These are phyloP conservation scores for Pycnomerus fuliginosus DNA, from an alignment of 2,888 invertebrate species.

Conservation along the genomic window DNA sequence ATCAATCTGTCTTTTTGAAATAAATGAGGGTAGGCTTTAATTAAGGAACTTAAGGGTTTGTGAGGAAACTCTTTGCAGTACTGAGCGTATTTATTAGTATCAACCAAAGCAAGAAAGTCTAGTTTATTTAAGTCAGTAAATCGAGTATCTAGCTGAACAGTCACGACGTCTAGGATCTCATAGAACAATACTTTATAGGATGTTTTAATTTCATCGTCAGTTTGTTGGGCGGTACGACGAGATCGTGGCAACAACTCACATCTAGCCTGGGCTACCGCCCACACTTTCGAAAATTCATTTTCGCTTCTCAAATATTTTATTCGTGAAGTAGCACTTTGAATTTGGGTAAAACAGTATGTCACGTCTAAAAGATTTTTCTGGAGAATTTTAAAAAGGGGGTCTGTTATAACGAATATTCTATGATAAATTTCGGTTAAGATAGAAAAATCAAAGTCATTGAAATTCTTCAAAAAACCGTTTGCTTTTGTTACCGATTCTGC, in stretches of 20 bases:
- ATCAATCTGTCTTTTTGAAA: constrained; percentile 14
- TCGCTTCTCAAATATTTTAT: too few species aligned
- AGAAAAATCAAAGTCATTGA: constrained; percentile 1
- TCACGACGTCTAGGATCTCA: neutral
- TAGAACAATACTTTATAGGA: neutral
- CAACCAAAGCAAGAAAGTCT: constrained; percentile 17
- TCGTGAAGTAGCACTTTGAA: too few species aligned
- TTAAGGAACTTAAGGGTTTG: constrained; percentile 8
- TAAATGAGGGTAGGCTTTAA: constrained; percentile 12
- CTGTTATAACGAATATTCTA: too few species aligned
- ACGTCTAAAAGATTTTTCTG: too few species aligned
- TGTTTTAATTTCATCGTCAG: too few species aligned
- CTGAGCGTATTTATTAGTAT: constrained; percentile 10
- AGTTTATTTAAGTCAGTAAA: constrained; percentile 11
- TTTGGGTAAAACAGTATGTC: too few species aligned
- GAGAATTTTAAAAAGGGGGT: too few species aligned
- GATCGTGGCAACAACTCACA: too few species aligned
- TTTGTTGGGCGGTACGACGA: too few species aligned
- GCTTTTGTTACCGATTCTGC: constrained; percentile 1
- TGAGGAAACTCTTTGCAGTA: constrained; percentile 15
- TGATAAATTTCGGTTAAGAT: neutral
- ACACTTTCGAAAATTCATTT: too few species aligned
- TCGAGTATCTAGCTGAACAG: neutral
- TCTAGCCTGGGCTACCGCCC: too few species aligned
- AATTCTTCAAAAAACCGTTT: constrained; percentile 1